phyloP scores from a whole-genome alignment of 2,797 vertebrate genomes.

The Octomys mimax region DNA sequence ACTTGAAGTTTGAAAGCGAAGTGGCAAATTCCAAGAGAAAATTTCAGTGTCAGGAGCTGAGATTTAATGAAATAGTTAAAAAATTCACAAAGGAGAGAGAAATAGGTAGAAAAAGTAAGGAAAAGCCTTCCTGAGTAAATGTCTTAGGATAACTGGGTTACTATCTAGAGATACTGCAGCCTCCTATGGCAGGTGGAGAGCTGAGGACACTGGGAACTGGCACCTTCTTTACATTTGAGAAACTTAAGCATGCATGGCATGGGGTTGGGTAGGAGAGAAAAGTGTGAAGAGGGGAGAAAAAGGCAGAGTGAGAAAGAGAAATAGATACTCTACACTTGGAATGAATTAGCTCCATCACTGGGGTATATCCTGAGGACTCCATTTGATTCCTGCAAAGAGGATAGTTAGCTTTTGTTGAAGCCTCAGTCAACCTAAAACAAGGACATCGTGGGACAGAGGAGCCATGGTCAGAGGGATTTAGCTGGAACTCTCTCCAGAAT shows the following conservation, averaged over 20 bases:
- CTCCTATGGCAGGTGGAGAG: background rate
- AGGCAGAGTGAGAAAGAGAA: background rate
- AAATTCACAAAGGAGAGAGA: background rate
- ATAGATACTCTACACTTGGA: background rate
- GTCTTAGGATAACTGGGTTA: background rate
- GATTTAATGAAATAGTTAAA: background rate
- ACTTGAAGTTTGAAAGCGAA: background rate
- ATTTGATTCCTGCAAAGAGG: too few species aligned
- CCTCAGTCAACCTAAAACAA: too few species aligned
- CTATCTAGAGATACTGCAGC: background rate
- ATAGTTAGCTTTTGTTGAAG: background rate
- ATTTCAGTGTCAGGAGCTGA: background rate
- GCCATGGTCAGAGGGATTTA: background rate
- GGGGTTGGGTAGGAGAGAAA: fast-evolving
- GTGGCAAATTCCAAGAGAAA: background rate
- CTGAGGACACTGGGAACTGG: background rate
- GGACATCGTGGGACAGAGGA: background rate
- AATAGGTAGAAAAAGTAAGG: background rate
- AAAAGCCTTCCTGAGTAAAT: background rate
- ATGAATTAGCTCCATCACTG: background rate
- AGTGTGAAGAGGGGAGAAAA: too few species aligned
- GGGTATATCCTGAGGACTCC: background rate
- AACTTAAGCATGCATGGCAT: background rate
- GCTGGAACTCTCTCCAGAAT: background rate
- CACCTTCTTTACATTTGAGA: background rate